A percentile compares a stretch with the other conserved stretches of the same genome.
Conservation (phyloP, 2,888 invertebrate species). For the Hemaris fuciformis region DNA sequence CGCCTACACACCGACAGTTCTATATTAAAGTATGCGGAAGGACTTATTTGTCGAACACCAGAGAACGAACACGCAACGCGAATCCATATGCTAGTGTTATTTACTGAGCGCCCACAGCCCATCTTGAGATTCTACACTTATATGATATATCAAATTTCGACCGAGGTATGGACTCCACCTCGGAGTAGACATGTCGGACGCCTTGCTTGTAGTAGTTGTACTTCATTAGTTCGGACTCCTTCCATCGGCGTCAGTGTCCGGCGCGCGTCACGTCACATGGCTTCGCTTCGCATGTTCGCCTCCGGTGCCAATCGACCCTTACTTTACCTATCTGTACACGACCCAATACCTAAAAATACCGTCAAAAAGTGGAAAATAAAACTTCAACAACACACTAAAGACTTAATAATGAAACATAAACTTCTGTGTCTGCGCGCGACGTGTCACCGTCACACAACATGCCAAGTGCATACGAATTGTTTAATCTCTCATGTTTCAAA, state of each 20-base stretch:
- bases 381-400: constrained; percentile 45
- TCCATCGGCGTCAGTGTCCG: background rate
- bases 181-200: background rate
- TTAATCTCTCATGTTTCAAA: no score
- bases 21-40: constrained; percentile 21
- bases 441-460: background rate
- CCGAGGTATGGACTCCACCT: no score
- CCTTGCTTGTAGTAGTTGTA: background rate
- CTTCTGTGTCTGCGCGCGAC: background rate
- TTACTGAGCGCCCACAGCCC: no score
- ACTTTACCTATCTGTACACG: constrained; percentile 26
- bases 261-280: no score
- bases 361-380: constrained; percentile 32
- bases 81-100: background rate
- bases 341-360: constrained; percentile 39
- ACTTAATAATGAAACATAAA: constrained; percentile 21
- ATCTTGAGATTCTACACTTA: background rate
- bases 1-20: constrained; percentile 16
- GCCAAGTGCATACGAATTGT: no score
- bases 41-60: constrained; percentile 21
- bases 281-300: background rate
- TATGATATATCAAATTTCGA: background rate
- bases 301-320: constrained; percentile 5
- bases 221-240: background rate
- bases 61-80: background rate